These are phyloP conservation scores for Telmatherina bonti DNA, from an alignment of 2,797 vertebrate genomes.

Conservation along the genomic window DNA sequence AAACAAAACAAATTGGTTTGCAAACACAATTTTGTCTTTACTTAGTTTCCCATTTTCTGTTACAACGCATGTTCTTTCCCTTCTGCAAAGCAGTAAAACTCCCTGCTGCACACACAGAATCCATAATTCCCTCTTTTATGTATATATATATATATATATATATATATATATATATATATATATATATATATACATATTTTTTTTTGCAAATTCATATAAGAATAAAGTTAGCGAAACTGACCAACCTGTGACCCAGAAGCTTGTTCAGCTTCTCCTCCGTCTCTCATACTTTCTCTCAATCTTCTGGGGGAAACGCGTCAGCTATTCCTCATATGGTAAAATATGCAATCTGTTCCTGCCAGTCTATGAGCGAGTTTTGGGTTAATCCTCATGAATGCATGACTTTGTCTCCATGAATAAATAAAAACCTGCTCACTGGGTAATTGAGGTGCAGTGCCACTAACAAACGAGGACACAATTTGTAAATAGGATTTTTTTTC, in stretches of 20 bases:
- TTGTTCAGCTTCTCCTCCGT: conserved; percentile 68
- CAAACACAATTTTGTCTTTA: conserved; percentile 40
- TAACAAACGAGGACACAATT: conserved; percentile 86
- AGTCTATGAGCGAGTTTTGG: conserved; percentile 84
- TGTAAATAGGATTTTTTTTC: conserved; percentile 81
- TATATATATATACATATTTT: too few relatives aligned
- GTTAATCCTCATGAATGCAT: conserved; percentile 90
- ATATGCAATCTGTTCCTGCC: conserved; percentile 86
- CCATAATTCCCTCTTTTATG: conserved; percentile 63
- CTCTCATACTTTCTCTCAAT: conserved; percentile 74
- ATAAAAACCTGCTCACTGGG: conserved; percentile 86
- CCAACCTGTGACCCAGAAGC: conserved; percentile 78
- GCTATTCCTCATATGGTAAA: conserved; percentile 84
- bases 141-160: too few relatives aligned
- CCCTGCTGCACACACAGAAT: conserved; percentile 52
- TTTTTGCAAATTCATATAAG: conserved; percentile 70
- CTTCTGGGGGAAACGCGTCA: conserved; percentile 81
- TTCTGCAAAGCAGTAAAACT: conserved; percentile 32
- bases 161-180: too few relatives aligned
- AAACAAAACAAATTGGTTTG: conserved; percentile 14
- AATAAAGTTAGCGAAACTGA: conserved; percentile 77
- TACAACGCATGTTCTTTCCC: conserved; percentile 38
- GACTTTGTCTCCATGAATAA: conserved; percentile 90
- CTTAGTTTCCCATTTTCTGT: conserved; percentile 31
- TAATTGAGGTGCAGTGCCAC: conserved; percentile 86